phyloP scores from a whole-genome alignment of 2,888 invertebrate genomes.

The Cataglyphis altisquamis region DNA sequence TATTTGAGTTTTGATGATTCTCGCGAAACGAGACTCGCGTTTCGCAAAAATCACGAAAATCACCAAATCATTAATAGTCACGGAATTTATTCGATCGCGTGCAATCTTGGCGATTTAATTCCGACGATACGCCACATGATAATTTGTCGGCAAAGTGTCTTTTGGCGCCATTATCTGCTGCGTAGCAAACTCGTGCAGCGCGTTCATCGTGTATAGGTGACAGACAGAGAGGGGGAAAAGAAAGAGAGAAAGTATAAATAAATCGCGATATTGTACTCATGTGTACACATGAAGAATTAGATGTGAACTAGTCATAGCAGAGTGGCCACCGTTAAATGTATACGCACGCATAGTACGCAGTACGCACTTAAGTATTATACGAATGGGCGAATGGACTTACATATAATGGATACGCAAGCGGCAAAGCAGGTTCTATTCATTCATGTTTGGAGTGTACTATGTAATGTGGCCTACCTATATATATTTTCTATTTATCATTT shows the following conservation, averaged over 20 bases:
- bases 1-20: background rate
- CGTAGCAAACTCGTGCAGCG: background rate
- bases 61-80: conserved; percentile 24
- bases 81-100: conserved; percentile 19
- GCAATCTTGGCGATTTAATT: conserved; percentile 39
- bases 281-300: conserved; percentile 20
- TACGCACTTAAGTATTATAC: conserved; percentile 9
- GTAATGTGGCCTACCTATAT: conserved; percentile 80
- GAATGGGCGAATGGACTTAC: conserved; percentile 68
- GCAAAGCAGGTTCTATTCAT: conserved; percentile 85
- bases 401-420: conserved; percentile 84
- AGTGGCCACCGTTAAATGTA: conserved; percentile 30
- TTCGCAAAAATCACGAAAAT: conserved; percentile 20
- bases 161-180: background rate
- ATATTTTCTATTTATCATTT: conserved; percentile 83
- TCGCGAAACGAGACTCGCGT: background rate
- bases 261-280: conserved; percentile 64
- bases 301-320: conserved; percentile 62
- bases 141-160: background rate
- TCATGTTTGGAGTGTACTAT: conserved; percentile 82
- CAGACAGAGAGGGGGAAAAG: too few species aligned
- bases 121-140: conserved; percentile 14
- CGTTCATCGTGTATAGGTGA: background rate
- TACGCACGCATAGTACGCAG: background rate
- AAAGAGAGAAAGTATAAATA: conserved; percentile 63